Percentiles rank a stretch among this genome's conserved stretches.
phyloP scores from a whole-genome alignment of 1,140 invertebrate species.

The Conus betulinus region DNA sequence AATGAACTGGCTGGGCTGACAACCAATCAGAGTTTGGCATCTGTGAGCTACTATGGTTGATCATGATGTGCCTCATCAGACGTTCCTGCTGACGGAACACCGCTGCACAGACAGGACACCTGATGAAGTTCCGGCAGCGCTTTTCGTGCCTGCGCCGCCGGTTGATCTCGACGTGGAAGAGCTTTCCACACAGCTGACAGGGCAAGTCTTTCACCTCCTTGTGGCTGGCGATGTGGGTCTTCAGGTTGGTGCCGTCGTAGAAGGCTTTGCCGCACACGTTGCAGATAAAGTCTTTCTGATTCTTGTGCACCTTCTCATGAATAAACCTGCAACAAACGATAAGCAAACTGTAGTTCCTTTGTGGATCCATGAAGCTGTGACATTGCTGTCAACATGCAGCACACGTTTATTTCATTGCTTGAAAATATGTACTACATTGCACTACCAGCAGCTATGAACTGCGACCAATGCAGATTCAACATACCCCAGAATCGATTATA shows the following conservation, averaged over 20 bases:
- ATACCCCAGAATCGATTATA: no score
- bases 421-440: no score
- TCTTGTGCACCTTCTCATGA: conserved; percentile 29
- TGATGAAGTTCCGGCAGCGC: conserved; percentile 12
- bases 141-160: not conserved
- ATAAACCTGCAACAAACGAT: not conserved
- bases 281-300: conserved; percentile 26
- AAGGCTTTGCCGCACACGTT: conserved; percentile 23
- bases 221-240: conserved; percentile 53
- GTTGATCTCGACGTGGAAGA: conserved; percentile 28
- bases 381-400: no score
- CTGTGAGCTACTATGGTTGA: not conserved
- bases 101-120: not conserved
- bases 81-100: conserved; percentile 6
- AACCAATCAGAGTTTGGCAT: not conserved
- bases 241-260: conserved; percentile 46
- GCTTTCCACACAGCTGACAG: conserved; percentile 38
- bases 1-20: not conserved
- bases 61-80: not conserved
- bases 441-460: no score
- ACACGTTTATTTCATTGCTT: no score
- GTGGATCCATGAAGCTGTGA: no score
- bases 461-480: no score
- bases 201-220: conserved; percentile 20
- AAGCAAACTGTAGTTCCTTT: no score